Conservation (phyloP, 2,888 invertebrate species). For the Galerucella pusilla region DNA sequence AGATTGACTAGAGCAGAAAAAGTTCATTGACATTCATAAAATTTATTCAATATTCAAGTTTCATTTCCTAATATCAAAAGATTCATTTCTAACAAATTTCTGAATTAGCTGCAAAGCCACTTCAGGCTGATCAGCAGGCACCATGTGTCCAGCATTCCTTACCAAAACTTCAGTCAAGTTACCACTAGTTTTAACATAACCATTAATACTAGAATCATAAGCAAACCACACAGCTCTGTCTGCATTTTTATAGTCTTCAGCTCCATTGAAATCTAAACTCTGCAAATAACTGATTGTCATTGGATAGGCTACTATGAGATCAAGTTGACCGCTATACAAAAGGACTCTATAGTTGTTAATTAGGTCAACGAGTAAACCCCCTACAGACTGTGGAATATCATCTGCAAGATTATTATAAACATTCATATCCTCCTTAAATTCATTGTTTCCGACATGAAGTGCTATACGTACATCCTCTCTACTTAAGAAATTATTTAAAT, state of each 20-base stretch:
- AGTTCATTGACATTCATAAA: too few relatives aligned
- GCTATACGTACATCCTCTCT: slow-evolving; percentile 70
- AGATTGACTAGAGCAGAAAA: too few relatives aligned
- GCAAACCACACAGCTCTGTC: slow-evolving; percentile 75
- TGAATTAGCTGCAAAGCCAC: slow-evolving; percentile 77
- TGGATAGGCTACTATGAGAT: slow-evolving; percentile 88
- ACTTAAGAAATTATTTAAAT: slow-evolving; percentile 58
- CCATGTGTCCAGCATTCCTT: slow-evolving; percentile 84
- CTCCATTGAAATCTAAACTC: slow-evolving; percentile 74
- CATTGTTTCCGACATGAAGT: slow-evolving; percentile 85
- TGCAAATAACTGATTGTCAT: slow-evolving; percentile 81
- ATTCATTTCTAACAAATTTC: slow-evolving; percentile 45
- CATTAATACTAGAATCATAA: slow-evolving; percentile 70
- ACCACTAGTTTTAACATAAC: slow-evolving; percentile 76
- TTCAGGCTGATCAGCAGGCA: slow-evolving; percentile 81
- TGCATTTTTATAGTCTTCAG: slow-evolving; percentile 73
- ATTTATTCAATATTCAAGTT: too few relatives aligned
- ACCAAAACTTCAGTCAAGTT: slow-evolving; percentile 79
- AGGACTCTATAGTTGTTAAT: slow-evolving; percentile 76
- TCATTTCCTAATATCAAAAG: background rate
- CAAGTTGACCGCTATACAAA: slow-evolving; percentile 88
- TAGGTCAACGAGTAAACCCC: slow-evolving; percentile 65
- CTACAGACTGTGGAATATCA: slow-evolving; percentile 44
- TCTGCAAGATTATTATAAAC: slow-evolving; percentile 19
- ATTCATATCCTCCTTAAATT: slow-evolving; percentile 13